Base-by-base conservation (phyloP, 2,113 vertebrate genomes). In the Amblyopsis rosae region DNA sequence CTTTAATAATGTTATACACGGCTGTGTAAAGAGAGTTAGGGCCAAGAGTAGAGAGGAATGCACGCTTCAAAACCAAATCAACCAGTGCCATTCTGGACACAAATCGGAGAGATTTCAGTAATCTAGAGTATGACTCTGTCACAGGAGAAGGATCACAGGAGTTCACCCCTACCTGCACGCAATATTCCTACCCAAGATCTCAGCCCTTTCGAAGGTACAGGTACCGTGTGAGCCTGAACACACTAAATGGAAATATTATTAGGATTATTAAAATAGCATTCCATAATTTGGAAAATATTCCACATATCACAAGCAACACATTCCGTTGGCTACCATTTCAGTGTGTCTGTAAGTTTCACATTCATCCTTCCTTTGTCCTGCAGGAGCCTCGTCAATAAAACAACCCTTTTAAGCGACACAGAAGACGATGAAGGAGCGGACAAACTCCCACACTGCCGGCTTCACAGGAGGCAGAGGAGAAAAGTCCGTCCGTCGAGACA, bases 111-210 rank as follows among this genome's bases (percentile, higher is more conserved):
- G 15, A 17, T 16, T 12, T 45, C 76, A 58, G 0, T 68, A 73
- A 5, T 19, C 10, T 47, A 49, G 32, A 57, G 12, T 41, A 11
- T 55, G 79, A 75, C 68, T 66, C 13, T 64, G 57, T 77, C 62
- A 2, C 78, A 98, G 97, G 94, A 80, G 94, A 96, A 75, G 95
- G 95, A 75, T 95, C 93, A 62, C 96, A 96, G 69, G 94, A 95
- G 84, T 96, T 96, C 92, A 96, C 92, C 82, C 95, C 94, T 3
- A 95, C 94, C 9, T 93, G 92, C 74, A 94, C 93, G 46, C 92
- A 93, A 71, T 78, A 90, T 17, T 82, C 88, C 54, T 94, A 89
- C 79, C 90, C 92, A 19, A 89, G 88, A 58, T 12, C 56, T 10
- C 77, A 79, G 60, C 59, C 65, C 51, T 61, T 73, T 41, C 75